These are phyloP conservation scores for Dynastes maya DNA, from an alignment of 2,888 invertebrate genomes.

Conservation along the genomic window DNA sequence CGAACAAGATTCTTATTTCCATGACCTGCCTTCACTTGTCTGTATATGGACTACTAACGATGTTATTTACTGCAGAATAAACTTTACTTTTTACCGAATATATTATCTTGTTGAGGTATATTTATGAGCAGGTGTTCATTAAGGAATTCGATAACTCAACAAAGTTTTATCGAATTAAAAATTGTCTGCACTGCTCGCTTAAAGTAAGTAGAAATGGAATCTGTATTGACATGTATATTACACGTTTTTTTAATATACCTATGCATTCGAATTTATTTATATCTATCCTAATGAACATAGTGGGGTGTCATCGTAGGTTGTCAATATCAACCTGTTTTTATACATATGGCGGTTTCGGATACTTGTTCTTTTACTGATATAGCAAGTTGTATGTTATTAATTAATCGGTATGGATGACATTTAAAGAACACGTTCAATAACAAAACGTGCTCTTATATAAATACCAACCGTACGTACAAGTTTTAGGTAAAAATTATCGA, in stretches of 20 bases:
- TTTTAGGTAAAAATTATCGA: too few relatives aligned
- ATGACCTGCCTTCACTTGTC: constrained; percentile 45
- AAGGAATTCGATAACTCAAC: not conserved
- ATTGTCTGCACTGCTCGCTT: not conserved
- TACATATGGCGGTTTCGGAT: constrained; percentile 27
- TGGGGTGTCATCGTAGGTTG: constrained; percentile 14
- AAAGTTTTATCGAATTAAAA: not conserved
- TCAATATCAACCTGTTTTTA: constrained; percentile 34
- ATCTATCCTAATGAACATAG: not conserved
- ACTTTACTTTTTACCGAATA: constrained; percentile 6
- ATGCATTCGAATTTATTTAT: not conserved
- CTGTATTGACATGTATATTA: not conserved
- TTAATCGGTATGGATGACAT: not conserved
- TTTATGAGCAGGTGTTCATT: not conserved
- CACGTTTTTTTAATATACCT: not conserved
- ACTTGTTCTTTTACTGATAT: constrained; percentile 34
- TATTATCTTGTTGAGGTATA: not conserved
- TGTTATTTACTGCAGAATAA: constrained; percentile 24
- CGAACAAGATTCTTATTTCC: constrained; percentile 32
- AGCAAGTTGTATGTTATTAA: constrained; percentile 4
- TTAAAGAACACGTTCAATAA: constrained; percentile 8
- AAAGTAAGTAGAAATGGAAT: not conserved
- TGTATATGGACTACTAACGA: constrained; percentile 30
- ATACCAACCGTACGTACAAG: too few relatives aligned
- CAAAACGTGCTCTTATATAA: too few relatives aligned